These are phyloP conservation scores for Stenodema calcarata DNA, from an alignment of 2,888 invertebrate species.

Conservation along the genomic window DNA sequence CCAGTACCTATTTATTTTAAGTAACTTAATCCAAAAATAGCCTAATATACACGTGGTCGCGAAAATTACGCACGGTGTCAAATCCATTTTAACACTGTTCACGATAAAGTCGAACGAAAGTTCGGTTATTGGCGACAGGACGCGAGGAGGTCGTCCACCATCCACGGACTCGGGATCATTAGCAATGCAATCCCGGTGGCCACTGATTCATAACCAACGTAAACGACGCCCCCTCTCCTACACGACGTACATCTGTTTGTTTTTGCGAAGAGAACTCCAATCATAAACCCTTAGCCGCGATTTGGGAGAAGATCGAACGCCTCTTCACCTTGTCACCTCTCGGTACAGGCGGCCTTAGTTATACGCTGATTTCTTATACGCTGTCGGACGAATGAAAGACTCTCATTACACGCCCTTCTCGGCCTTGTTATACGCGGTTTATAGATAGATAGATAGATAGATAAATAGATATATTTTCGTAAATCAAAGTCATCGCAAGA, in stretches of 20 bases:
- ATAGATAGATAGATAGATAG: no score
- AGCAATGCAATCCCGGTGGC: neutral
- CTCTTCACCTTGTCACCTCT: no score
- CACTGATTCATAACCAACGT: neutral
- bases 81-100: neutral
- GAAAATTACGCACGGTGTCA: neutral
- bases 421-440: no score
- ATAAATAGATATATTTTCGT: no score
- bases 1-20: conserved; percentile 40
- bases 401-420: no score
- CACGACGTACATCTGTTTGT: neutral
- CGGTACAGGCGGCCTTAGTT: no score
- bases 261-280: neutral
- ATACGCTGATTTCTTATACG: no score
- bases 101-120: neutral
- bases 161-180: neutral
- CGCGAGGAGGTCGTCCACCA: neutral
- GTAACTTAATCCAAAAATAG: neutral
- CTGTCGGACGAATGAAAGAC: no score
- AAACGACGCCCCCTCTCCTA: neutral
- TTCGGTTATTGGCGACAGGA: neutral
- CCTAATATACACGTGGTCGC: neutral
- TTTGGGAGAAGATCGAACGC: neutral
- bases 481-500: no score
- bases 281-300: neutral